phyloP scores from a whole-genome alignment of 2,888 invertebrate species.

The Drosophila tanythrix region DNA sequence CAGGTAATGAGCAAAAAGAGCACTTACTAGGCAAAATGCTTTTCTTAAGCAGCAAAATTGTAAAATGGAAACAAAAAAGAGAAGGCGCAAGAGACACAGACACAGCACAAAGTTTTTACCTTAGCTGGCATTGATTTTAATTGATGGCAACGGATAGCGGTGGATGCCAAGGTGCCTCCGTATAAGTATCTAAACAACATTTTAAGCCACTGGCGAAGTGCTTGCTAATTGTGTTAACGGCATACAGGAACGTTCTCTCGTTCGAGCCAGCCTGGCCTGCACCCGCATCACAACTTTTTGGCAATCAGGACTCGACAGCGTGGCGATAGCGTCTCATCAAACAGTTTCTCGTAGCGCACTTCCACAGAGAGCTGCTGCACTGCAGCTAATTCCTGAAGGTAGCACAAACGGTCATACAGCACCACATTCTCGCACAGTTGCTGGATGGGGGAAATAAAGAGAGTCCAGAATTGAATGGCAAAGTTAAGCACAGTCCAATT shows the following conservation, averaged over 20 bases:
- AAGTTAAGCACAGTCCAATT: not conserved
- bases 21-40: constrained; percentile 55
- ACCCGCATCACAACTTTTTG: constrained; percentile 84
- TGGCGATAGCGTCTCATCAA: constrained; percentile 88
- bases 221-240: constrained; percentile 63
- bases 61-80: constrained; percentile 43
- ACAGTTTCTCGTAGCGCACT: constrained; percentile 86
- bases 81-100: no score
- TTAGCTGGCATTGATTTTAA: constrained; percentile 70
- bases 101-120: constrained; percentile 13
- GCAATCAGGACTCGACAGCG: constrained; percentile 88
- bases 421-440: constrained; percentile 87
- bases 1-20: constrained; percentile 60
- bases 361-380: constrained; percentile 82
- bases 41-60: constrained; percentile 30
- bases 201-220: constrained; percentile 42
- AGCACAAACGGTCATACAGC: constrained; percentile 86
- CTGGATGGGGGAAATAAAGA: constrained; percentile 81
- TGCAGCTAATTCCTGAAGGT: constrained; percentile 82
- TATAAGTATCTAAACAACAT: constrained; percentile 32
- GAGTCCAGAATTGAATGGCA: not conserved
- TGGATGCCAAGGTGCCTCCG: constrained; percentile 17
- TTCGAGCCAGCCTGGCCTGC: not conserved
- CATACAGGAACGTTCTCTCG: constrained; percentile 19
- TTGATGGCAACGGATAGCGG: constrained; percentile 60